Conservation (phyloP, 1,140 invertebrate genomes). For the Cotesia chilonis region DNA sequence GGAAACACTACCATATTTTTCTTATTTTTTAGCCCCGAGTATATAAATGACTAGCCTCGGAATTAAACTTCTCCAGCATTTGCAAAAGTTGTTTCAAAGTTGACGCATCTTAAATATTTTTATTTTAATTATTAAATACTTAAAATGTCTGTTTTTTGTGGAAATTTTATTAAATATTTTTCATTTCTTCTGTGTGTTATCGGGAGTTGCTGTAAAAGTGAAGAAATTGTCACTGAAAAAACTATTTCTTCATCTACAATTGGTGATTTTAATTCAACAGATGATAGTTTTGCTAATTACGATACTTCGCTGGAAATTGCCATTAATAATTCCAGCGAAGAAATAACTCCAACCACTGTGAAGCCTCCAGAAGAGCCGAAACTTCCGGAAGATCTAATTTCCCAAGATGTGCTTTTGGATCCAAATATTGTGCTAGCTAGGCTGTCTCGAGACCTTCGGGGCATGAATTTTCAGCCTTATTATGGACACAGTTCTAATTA, state of each 20-base stretch:
- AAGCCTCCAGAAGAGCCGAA: conserved; percentile 30
- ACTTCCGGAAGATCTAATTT: conserved; percentile 40
- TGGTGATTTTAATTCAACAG: not conserved
- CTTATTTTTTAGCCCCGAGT: not conserved
- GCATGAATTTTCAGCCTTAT: not conserved
- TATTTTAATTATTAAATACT: no score
- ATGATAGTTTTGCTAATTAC: not conserved
- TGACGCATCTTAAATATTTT: not conserved
- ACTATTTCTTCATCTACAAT: not conserved
- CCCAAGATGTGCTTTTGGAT: conserved; percentile 42
- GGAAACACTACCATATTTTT: not conserved
- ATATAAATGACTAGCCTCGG: not conserved
- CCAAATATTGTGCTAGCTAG: conserved; percentile 43
- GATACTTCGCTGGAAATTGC: conserved; percentile 5
- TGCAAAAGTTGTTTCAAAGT: not conserved
- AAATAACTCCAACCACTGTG: conserved; percentile 4
- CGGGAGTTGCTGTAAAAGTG: not conserved
- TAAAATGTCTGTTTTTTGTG: not conserved
- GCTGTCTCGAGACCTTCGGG: conserved; percentile 22
- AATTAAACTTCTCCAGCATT: not conserved
- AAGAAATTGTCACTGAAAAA: not conserved
- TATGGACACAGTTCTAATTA: not conserved
- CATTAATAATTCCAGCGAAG: not conserved
- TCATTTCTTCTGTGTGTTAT: not conserved
- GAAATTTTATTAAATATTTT: not conserved